A percentile compares a stretch with the other conserved stretches of the same genome.
These are phyloP conservation scores for Latheticus oryzae DNA, from an alignment of 2,888 invertebrate genomes.

Conservation along the genomic window DNA sequence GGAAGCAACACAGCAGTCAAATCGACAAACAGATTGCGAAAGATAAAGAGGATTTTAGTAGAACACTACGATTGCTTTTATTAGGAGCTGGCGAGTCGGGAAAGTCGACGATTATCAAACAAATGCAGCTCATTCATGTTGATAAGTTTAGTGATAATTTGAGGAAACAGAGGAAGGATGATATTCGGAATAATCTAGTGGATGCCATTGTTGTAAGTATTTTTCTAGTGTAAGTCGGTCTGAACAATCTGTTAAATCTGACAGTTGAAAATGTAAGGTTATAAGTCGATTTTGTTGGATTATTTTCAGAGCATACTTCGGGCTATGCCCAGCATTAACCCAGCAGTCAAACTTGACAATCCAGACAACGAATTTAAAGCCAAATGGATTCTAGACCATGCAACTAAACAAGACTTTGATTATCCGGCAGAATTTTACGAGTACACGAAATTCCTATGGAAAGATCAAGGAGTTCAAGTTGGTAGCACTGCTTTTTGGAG, in stretches of 20 bases:
- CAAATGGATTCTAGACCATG: slow-evolving; percentile 94
- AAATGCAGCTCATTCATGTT: slow-evolving; percentile 98
- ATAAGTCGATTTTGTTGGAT: slow-evolving; percentile 1
- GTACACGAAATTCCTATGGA: slow-evolving; percentile 94
- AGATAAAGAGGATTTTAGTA: slow-evolving; percentile 92
- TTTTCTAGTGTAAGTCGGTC: too few species aligned
- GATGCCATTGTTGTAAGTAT: slow-evolving; percentile 87
- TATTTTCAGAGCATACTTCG: slow-evolving; percentile 89
- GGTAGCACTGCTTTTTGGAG: too few species aligned
- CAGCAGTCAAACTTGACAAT: slow-evolving; percentile 91
- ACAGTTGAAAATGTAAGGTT: neutral
- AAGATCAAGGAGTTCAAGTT: slow-evolving; percentile 88
- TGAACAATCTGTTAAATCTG: too few species aligned
- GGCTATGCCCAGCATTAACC: slow-evolving; percentile 95
- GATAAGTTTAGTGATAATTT: slow-evolving; percentile 97
- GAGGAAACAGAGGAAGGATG: slow-evolving; percentile 94
- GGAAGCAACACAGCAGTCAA: slow-evolving; percentile 92
- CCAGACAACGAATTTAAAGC: slow-evolving; percentile 88
- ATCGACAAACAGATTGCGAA: slow-evolving; percentile 97
- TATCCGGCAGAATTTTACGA: slow-evolving; percentile 96
- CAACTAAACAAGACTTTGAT: slow-evolving; percentile 86
- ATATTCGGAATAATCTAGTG: slow-evolving; percentile 95
- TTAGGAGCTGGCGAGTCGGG: slow-evolving; percentile 97
- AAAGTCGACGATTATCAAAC: slow-evolving; percentile 98
- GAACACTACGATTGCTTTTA: slow-evolving; percentile 92